Evolutionary conservation across 2,113 vertebrate genomes (phyloP).

Genomic region (Ceyx cyanopectus): DNA sequence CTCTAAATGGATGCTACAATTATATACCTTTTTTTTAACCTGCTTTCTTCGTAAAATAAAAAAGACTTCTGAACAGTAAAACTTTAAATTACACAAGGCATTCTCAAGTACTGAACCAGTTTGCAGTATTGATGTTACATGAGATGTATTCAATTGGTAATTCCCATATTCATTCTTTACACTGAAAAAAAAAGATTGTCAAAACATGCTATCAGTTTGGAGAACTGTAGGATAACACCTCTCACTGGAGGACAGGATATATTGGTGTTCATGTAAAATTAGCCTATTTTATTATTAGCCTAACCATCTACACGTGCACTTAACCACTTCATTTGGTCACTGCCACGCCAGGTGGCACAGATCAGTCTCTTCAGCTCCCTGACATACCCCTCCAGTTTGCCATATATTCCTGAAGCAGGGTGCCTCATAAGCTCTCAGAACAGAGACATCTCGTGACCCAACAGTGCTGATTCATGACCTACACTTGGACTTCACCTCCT

Average conservation of each 20-base stretch:
- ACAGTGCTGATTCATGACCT: neutral
- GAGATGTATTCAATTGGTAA: neutral
- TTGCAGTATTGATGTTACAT: neutral
- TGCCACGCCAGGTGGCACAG: neutral
- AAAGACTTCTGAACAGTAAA: neutral
- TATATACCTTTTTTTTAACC: neutral
- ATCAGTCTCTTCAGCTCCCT: neutral
- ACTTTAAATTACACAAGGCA: neutral
- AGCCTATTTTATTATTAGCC: neutral
- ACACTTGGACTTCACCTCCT: neutral
- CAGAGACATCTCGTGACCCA: neutral
- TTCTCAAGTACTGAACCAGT: neutral
- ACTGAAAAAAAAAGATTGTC: neutral
- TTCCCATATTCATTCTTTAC: neutral
- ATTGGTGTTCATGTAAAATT: neutral
- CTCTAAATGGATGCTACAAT: neutral
- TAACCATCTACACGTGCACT: neutral
- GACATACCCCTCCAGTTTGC: neutral
- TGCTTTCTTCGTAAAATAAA: neutral
- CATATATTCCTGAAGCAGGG: neutral
- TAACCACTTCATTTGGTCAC: neutral
- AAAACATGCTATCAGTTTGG: neutral
- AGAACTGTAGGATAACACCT: neutral
- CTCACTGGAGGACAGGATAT: neutral
- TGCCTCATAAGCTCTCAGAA: neutral